Base-by-base conservation (phyloP, 1,140 invertebrate genomes). In the Rhynchophorus ferrugineus region DNA sequence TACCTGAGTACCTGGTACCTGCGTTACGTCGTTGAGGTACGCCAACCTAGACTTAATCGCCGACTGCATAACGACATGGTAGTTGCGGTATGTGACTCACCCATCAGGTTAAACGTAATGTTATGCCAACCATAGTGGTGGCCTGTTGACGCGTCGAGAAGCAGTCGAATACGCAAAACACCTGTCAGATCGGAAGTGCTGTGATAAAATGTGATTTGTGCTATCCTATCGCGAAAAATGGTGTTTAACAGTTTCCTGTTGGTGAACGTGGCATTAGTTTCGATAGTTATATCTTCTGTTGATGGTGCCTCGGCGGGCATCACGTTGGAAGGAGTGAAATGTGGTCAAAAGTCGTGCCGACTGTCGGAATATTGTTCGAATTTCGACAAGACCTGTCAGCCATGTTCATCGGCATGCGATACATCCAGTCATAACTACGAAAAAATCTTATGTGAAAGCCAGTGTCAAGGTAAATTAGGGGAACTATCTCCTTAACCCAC, bases 391-490 rank as follows among this genome's bases (percentile, higher is more conserved):
- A 51, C 35, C 17, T 65, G 63, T 54, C 29, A 61, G 38, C 36
- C 44, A 5, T 65, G 63, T 53, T 16, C 53, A n/a, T 19, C 38
- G 37, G 56, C 61, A 20, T 63, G 61, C 46, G 19, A 54, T 16
- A 43, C 14, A 13, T 19, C 24, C 7, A 43, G 39, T 18, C 56
- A 65, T 20, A 65, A 62, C 53, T 62, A 55, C 21, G 60, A 65
- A 24, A 34, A 49, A 18, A 29, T 2, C 1, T 9, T 46, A 8
- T 65, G 63, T 44, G 54, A 56, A 16, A 57, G 50, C 35, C 42
- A 57, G 16, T 65, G 63, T 42, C 63, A 65, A 63, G 58, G 63
- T 65, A 59, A 50, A 43, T 54, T 17, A 19, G 14, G n/a, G n/a
- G n/a, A n/a, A n/a, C n/a, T n/a, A n/a, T n/a, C n/a, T n/a, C n/a